Evolutionary conservation across 2,797 vertebrate genomes (phyloP).

Genomic region (Diceros bicornis): DNA sequence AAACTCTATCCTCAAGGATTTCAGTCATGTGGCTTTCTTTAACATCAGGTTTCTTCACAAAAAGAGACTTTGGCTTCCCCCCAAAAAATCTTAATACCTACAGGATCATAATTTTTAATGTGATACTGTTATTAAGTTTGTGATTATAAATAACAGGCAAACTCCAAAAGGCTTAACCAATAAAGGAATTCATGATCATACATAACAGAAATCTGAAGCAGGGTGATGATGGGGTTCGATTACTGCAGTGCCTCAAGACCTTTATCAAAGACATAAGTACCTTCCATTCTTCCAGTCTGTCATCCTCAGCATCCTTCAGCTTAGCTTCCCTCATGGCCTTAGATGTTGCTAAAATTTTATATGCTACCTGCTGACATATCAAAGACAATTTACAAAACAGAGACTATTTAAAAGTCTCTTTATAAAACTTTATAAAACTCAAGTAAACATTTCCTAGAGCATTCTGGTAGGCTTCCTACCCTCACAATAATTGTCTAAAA

Average conservation of each 20-base stretch:
- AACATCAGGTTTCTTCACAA: neutral
- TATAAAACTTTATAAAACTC: neutral
- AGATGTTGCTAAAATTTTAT: neutral
- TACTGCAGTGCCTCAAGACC: neutral
- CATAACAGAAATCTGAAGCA: neutral
- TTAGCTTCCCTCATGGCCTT: neutral
- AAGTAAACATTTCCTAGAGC: neutral
- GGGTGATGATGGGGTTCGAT: neutral
- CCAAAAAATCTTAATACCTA: neutral
- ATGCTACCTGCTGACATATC: neutral
- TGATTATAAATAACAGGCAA: neutral
- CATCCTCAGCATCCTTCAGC: neutral
- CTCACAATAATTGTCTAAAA: neutral
- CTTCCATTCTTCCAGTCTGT: neutral
- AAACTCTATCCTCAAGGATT: neutral
- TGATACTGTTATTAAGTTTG: neutral
- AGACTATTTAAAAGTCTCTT: neutral
- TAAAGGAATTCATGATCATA: neutral
- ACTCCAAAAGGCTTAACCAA: neutral
- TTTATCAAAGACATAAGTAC: neutral
- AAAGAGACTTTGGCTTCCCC: neutral
- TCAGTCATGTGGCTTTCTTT: neutral
- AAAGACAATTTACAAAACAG: neutral
- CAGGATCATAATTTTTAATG: neutral
- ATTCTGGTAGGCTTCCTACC: neutral